Base-by-base conservation (phyloP, 1,140 invertebrate genomes). In the Brachionus calyciflorus region DNA sequence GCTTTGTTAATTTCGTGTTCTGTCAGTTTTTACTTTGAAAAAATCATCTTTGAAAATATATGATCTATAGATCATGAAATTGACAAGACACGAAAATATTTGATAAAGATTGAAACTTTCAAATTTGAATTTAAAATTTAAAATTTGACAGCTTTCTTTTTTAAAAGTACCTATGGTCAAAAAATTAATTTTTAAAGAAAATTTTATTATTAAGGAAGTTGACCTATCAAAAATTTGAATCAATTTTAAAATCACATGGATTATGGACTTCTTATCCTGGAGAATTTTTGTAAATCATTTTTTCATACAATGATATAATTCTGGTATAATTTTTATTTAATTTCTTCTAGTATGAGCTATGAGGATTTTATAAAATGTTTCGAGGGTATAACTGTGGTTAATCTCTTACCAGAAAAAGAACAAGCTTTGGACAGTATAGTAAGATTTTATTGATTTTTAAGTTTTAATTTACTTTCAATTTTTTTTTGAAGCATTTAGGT, bases 221-320 rank as follows among this genome's bases (percentile, higher is more conserved):
- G 12, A 73, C 21, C 9, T 73, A 73, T 1, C 19, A 14, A 19
- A 49, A 49, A 14, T 73, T 73, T n/a, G 69, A 73, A 12, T 55
- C 28, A 3, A 30, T 37, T 19, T 19, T 73, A 6, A 73, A 51
- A 73, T 53, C 69, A 2, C 1, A 41, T 10, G 69, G 69, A 26
- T n/a, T 51, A 37, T 55, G 69, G 51, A 55, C 69, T 3, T 51
- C 69, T 51, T 73, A 51, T 73, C 69, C 46, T 2, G 69, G 69
- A 49, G 69, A 73, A 24, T 73, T 73, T 55, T 73, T 51, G 69
- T 73, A 73, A n/a, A n/a, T n/a, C n/a, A n/a, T n/a, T n/a, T n/a
- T n/a, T n/a, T n/a, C n/a, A n/a, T n/a, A n/a, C n/a, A n/a, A n/a
- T n/a, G n/a, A n/a, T n/a, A n/a, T n/a, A n/a, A n/a, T n/a, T 14